Base-by-base conservation (phyloP, 2,888 invertebrate species). In the Neocrepidodera transversa region DNA sequence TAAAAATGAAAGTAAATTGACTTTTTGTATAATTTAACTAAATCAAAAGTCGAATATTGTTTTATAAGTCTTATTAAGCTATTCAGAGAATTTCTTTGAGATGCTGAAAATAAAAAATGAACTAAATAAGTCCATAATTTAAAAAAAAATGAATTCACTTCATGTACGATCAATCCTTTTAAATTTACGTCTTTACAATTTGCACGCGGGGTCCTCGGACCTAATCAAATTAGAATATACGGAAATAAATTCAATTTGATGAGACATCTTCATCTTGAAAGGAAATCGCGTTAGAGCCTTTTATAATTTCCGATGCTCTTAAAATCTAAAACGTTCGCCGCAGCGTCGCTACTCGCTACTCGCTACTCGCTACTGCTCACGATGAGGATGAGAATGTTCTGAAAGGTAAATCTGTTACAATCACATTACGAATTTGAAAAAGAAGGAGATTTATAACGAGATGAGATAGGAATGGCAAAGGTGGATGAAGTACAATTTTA, bases 201-300 rank as follows among this genome's bases (percentile, higher is more conserved):
- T 51, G 30, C 11, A 28, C 26, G n/a, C n/a, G n/a, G n/a, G 51
- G 51, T 26, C 51, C 51, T 51, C 42, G 42, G 45, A 23, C 48
- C 30, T 53, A 58, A 58, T 58, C 30, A 23, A 40, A 53, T 58
- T 52, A 58, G 58, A 38, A 40, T 30, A 58, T 23, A 58, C 48
- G 32, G 58, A 47, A 58, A 53, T 48, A 52, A 58, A 58, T 48
- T 58, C 58, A 40, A 58, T 58, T 58, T 48, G 18, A 38, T 38
- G 30, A 53, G 52, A 58, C 58, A 58, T 58, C 58, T 58, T 35
- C 58, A 58, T 58, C 58, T 58, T 35, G 58, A 53, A 48, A 53
- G 52, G 38, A 53, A 53, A 58, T 53, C 48, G 40, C 52, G 52
- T 58, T 53, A 58, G 17, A 26, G 58, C 52, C 40, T 58, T 58